Percentiles rank a stretch among this genome's conserved stretches.
Conservation (phyloP, 2,797 vertebrate genomes). For the Dendrocincla fuliginosa region DNA sequence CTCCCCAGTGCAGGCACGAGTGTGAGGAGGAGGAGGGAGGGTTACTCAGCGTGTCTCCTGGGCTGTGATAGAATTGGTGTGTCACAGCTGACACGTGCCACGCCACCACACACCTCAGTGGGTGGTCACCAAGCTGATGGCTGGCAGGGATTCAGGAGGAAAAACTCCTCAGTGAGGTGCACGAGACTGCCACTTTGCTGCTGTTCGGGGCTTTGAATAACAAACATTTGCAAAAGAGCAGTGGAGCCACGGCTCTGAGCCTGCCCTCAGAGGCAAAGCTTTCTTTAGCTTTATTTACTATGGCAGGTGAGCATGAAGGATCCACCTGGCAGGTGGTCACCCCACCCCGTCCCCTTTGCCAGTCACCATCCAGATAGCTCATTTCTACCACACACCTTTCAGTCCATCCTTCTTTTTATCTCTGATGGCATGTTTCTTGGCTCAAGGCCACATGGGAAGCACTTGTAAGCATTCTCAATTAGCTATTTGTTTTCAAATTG, state of each 20-base stretch:
- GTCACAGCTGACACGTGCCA: accelerated
- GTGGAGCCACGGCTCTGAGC: accelerated
- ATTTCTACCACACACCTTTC: neutral
- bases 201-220: neutral
- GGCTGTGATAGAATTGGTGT: neutral
- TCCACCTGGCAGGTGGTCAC: neutral
- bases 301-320: neutral
- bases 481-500: constrained; percentile 56
- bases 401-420: neutral
- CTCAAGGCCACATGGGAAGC: neutral
- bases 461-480: constrained; percentile 52
- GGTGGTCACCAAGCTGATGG: neutral
- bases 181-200: neutral
- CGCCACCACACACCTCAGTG: accelerated
- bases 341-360: neutral
- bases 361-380: neutral
- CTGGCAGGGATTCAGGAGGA: neutral
- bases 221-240: neutral
- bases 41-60: accelerated
- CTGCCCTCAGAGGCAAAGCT: neutral
- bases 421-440: neutral
- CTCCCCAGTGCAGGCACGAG: accelerated
- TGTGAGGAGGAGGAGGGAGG: accelerated
- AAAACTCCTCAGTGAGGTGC: neutral
- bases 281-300: neutral